phyloP scores from a whole-genome alignment of 2,113 vertebrate genomes.

The Mandrillus leucophaeus region DNA sequence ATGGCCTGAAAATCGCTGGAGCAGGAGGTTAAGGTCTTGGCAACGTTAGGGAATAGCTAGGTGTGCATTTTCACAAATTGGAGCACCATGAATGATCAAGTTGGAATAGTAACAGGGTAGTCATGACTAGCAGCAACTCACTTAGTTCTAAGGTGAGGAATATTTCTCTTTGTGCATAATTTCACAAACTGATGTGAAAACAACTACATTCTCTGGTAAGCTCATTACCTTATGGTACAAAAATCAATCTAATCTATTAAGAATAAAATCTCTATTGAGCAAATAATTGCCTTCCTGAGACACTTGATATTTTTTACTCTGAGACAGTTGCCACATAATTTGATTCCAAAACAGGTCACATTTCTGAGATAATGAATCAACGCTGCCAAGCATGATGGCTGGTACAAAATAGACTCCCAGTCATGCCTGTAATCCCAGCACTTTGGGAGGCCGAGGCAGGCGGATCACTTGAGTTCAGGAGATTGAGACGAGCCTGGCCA shows the following conservation, averaged over 20 bases:
- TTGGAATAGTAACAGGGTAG: background rate
- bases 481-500: no score
- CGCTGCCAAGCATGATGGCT: background rate
- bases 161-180: constrained; percentile 19
- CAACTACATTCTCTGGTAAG: background rate
- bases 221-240: background rate
- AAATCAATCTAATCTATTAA: background rate
- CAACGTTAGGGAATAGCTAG: background rate
- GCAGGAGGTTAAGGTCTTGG: background rate
- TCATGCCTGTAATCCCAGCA: no score
- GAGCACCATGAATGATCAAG: background rate
- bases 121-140: background rate
- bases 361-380: constrained; percentile 35
- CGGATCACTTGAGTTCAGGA: no score
- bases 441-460: no score
- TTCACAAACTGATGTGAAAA: constrained; percentile 20
- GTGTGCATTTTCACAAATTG: background rate
- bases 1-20: constrained; percentile 28
- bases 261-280: constrained; percentile 28
- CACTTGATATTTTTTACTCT: constrained; percentile 17
- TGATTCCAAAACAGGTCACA: background rate
- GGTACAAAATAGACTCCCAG: background rate
- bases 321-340: background rate
- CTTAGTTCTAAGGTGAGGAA: background rate
- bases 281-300: constrained; percentile 20